These are phyloP conservation scores for Melanotaenia parkinsoni DNA, from an alignment of 2,797 vertebrate species.

Conservation along the genomic window DNA sequence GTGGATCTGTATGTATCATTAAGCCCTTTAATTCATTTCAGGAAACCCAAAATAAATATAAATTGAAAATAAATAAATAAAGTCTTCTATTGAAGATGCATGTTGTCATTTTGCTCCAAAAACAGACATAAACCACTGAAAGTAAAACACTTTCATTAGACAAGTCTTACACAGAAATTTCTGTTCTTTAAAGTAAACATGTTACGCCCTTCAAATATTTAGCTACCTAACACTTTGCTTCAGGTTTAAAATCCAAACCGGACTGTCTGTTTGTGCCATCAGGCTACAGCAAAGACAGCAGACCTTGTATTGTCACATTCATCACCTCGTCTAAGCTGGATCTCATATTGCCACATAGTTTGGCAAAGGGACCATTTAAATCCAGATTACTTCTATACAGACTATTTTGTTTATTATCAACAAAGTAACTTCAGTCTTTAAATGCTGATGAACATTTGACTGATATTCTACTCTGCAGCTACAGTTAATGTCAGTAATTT, in stretches of 20 bases:
- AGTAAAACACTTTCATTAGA: too few species aligned
- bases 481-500: background rate
- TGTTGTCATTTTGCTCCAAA: background rate
- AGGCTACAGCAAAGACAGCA: too few species aligned
- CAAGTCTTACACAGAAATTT: too few species aligned
- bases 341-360: background rate
- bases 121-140: background rate
- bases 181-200: too few species aligned
- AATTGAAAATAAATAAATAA: background rate
- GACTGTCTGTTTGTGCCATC: too few species aligned
- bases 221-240: too few species aligned
- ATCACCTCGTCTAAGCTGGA: too few species aligned
- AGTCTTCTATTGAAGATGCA: background rate
- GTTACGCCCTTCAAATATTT: too few species aligned
- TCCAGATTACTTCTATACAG: background rate
- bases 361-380: background rate
- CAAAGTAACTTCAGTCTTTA: too few species aligned
- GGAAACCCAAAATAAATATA: background rate
- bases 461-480: background rate
- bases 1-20: background rate
- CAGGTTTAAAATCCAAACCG: too few species aligned
- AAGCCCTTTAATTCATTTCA: background rate
- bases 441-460: background rate
- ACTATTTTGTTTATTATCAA: too few species aligned
- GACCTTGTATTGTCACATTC: too few species aligned